These are phyloP conservation scores for Zootermopsis nevadensis DNA, from an alignment of 2,888 invertebrate species.

Conservation along the genomic window DNA sequence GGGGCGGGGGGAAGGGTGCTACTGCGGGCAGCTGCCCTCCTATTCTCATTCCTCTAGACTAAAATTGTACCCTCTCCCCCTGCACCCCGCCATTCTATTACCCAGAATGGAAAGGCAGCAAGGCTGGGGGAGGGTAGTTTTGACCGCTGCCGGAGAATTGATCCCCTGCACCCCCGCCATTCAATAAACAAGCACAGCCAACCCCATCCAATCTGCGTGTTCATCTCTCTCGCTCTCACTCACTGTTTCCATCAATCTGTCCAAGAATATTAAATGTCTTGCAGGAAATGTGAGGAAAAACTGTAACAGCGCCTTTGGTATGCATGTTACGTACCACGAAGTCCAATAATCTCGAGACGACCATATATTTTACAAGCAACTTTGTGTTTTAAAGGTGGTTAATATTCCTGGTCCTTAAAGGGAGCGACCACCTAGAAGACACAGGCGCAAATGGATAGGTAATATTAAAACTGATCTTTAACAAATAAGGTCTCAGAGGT, in stretches of 20 bases:
- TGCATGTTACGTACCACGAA: too few species aligned
- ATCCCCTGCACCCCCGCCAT: conserved; percentile 38
- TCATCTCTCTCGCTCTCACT: neutral
- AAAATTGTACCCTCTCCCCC: conserved; percentile 34
- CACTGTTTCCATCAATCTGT: conserved; percentile 29
- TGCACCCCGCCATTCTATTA: conserved; percentile 19
- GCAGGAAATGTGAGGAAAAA: conserved; percentile 21
- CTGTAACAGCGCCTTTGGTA: neutral
- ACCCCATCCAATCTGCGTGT: conserved; percentile 23
- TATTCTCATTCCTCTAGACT: conserved; percentile 39
- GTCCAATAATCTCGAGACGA: too few species aligned
- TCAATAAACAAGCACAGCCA: conserved; percentile 40
- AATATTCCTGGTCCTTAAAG: too few species aligned
- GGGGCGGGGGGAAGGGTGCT: neutral
- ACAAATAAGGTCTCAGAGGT: too few species aligned
- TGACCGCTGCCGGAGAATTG: conserved; percentile 44
- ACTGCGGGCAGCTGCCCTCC: neutral
- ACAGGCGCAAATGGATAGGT: too few species aligned
- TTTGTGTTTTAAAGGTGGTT: too few species aligned
- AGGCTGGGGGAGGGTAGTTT: conserved; percentile 33
- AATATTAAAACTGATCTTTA: too few species aligned
- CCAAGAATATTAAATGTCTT: conserved; percentile 34
- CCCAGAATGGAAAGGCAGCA: conserved; percentile 5
- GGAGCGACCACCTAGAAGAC: too few species aligned
- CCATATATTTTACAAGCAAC: too few species aligned